Base-by-base conservation (phyloP, 2,113 vertebrate species). In the Percopsis transmontana region DNA sequence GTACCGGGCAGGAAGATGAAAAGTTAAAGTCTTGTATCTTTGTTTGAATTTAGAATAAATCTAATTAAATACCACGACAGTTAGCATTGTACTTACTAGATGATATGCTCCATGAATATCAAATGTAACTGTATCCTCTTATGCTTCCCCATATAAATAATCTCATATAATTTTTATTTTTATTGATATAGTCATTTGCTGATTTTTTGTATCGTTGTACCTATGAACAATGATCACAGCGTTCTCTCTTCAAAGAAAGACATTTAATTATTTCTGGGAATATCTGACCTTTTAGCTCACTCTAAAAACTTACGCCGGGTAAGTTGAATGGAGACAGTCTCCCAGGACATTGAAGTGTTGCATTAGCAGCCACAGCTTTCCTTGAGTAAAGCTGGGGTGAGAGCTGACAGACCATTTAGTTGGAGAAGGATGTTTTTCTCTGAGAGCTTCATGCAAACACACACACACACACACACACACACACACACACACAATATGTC, bases 291-390 rank as follows among this genome's bases (percentile, higher is more conserved):
- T 76, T 66, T 5, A 39, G 14, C 20, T 9, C 21, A 47, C 23
- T 64, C 38, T 47, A 40, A 52, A 11, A 14, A 24, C 15, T 45
- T 48, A n/a, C n/a, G n/a, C 27, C 27, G 8, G 27, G 5, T 66
- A 50, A 54, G 50, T 67, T 65, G 77, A 65, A 54, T 47, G 27
- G 3, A 41, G 23, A 16, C 20, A 20, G 57, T 82, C 79, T 79
- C 76, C 16, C 38, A 67, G 79, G 79, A 82, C 68, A 24, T 42
- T 74, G 42, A 21, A 69, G 76, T 80, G 86, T 70, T 83, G 80
- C 87, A 83, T 86, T 89, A 83, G 81, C 80, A 84, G 75, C 77
- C 63, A 57, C 40, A 12, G 48, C 47, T 78, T 66, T 85, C 68
- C 68, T 65, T 73, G 60, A 85, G 62, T 68, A 77, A 24, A 60